A percentile compares a stretch with the other conserved stretches of the same genome.
Conservation (phyloP, 1,140 invertebrate species). For the Drosophila serrata region DNA sequence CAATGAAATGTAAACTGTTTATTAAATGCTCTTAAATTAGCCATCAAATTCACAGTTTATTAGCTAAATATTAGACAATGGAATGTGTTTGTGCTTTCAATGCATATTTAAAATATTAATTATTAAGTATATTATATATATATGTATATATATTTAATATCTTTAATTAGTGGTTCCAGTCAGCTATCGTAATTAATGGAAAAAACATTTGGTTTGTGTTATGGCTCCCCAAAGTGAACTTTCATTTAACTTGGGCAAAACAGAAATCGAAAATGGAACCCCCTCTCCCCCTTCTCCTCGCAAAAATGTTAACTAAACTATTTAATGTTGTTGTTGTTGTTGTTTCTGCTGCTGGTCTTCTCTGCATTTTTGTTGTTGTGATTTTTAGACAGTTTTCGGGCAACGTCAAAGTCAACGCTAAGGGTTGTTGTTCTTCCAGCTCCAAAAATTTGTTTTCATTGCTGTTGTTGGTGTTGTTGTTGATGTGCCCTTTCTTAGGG, state of each 20-base stretch:
- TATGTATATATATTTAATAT: not conserved
- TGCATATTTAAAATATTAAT: not conserved
- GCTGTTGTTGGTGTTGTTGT: conserved; percentile 14
- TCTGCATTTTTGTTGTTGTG: not conserved
- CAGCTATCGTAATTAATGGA: conserved; percentile 16
- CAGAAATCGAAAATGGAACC: conserved; percentile 23
- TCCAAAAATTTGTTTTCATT: conserved; percentile 4
- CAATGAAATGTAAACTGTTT: conserved; percentile 3
- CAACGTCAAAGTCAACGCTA: conserved; percentile 45
- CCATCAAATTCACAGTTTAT: not conserved
- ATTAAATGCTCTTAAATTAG: conserved; percentile 4
- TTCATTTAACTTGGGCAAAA: conserved; percentile 34
- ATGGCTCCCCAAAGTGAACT: conserved; percentile 28
- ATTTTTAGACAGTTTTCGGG: conserved; percentile 48
- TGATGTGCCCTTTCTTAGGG: not conserved
- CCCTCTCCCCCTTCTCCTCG: not conserved
- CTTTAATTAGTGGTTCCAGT: not conserved
- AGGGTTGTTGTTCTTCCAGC: conserved; percentile 28
- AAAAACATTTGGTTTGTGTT: conserved; percentile 14
- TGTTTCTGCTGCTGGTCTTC: conserved; percentile 4
- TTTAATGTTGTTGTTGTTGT: conserved; percentile 30
- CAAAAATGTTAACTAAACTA: conserved; percentile 44
- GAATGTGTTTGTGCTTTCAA: not conserved
- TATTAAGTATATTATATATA: not conserved
- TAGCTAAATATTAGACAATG: not conserved